Evolutionary conservation across 2,797 vertebrate species (phyloP).

Genomic region (Fringilla coelebs): DNA sequence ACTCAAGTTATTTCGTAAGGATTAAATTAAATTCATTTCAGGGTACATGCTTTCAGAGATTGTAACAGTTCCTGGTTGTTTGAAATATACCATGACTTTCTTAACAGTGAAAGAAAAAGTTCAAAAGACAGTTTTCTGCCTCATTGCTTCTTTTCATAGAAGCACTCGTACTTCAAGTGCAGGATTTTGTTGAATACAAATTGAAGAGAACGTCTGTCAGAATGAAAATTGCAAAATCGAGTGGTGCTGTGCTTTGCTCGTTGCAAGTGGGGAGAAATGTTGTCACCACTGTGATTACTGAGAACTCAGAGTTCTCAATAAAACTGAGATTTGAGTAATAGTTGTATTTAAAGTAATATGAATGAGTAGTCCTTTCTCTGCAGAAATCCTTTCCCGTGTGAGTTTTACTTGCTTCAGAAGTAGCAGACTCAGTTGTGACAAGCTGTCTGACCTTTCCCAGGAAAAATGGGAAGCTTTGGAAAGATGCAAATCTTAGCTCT

Average conservation of each 20-base stretch:
- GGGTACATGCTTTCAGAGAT: conserved; percentile 41
- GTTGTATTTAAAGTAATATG: not conserved
- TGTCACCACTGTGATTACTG: conserved; percentile 7
- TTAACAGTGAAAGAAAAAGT: conserved; percentile 55
- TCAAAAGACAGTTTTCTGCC: conserved; percentile 70
- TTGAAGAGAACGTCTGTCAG: conserved; percentile 52
- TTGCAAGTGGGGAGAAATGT: not conserved
- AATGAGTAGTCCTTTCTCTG: not conserved
- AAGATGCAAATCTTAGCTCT: not conserved
- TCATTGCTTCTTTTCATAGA: conserved; percentile 68
- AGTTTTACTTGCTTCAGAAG: not conserved
- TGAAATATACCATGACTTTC: conserved; percentile 50
- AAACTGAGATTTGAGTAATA: conserved; percentile 1
- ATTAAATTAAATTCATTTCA: conserved; percentile 73
- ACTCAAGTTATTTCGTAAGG: conserved; percentile 69
- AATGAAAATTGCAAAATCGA: conserved; percentile 61
- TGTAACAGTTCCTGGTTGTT: conserved; percentile 51
- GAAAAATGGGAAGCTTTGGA: not conserved
- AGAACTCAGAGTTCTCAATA: not conserved
- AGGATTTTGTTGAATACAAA: conserved; percentile 64
- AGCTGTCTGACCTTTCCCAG: not conserved
- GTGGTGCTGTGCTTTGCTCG: not conserved
- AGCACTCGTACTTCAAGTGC: conserved; percentile 21
- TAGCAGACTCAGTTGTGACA: not conserved
- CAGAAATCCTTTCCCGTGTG: not conserved